Base-by-base conservation (phyloP, 1,140 invertebrate species). In the Penaeus vannamei region DNA sequence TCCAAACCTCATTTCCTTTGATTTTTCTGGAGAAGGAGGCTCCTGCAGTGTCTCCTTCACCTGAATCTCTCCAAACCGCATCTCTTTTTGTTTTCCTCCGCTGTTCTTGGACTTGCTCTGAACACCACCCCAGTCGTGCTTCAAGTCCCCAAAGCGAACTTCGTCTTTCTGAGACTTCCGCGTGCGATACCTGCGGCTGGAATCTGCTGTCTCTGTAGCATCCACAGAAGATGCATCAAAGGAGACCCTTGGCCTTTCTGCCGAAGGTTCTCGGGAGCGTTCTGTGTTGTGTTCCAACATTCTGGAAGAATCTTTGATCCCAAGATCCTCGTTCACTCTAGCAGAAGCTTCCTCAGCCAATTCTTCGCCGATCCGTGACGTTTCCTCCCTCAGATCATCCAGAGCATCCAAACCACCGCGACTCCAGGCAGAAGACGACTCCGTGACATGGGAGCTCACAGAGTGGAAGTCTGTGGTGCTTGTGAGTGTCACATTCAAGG, bases 371-470 rank as follows among this genome's bases (percentile, higher is more conserved):
- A 91, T 91, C 22, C 91, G 82, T 4, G 82, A 86, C 1, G 83
- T 76, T 76, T 91, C 91, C 32, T 91, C 86, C 17, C 86, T 85
- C 23, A 91, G 62, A 81, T 91, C 91, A 32, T 90, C 91, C 14
- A 91, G 86, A 59, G 91, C 91, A 60, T 91, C 91, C 61, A 91
- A 79, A 10, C 91, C 91, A 83, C 91, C 89, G 61, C 91, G 83
- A 80, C 91, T 91, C 91, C 91, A 91, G 53, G 91, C 91, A 46
- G 91, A 91, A 17, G 91, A 91, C 7, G 91, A 91, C 62, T 91
- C 91, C 23, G 91, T 91, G 42, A 91, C 79, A 32, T 85, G 77
- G 20, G 91, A 91, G 60, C 84, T 89, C 20, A 85, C 91, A 36
- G 86, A 91, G 22, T 69, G 84, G 29, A 87, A 84, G 76, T 91